Base-by-base conservation (phyloP, 2,888 invertebrate genomes). In the Perithous albicinctus region DNA sequence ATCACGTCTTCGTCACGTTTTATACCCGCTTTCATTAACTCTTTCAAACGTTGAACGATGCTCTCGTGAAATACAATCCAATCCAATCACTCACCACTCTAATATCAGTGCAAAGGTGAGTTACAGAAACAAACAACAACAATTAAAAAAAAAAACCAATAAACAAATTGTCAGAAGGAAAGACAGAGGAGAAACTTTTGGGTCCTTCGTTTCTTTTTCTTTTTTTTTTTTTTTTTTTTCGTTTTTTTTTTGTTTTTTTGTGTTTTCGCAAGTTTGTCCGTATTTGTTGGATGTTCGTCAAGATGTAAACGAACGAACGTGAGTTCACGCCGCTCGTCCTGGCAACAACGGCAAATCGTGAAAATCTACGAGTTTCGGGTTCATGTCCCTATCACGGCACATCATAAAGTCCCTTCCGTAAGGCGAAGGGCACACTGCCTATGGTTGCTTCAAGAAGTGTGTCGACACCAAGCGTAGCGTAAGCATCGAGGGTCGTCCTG, bases 391-490 rank as follows among this genome's bases (percentile, higher is more conserved):
- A 94, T 96, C 96, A 89, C 96, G 95, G 94, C 96, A 96, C 96
- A 96, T 95, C 95, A 96, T 96, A 95, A n/a, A 95, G 92, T 92
- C 90, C 94, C 92, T 93, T 90, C 91, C 92, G 89, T 84, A 76
- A 90, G 90, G 88, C 89, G 85, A 88, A 89, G 90, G 88, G 88
- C 89, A 74, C 88, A 74, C 88, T 93, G 95, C 95, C 96, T 97
- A 97, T 95, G 97, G 97, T 94, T 97, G 97, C 94, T 97, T 97
- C 93, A 97, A 94, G 93, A 97, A 97, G 94, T 97, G 97, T 93
- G 97, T 97, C 93, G 97, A 97, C 88, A 97, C 97, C 92, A 97
- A 95, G 94, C 97, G 96, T 96, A 97, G 96, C 94, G 97, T 97
- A 95, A 97, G 97, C 97, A 97, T 97, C 94, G 91, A 90, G 90